Percentiles rank a stretch among this genome's conserved stretches.
These are phyloP conservation scores for Terrapene triunguis DNA, from an alignment of 2,113 vertebrate genomes.

Conservation along the genomic window DNA sequence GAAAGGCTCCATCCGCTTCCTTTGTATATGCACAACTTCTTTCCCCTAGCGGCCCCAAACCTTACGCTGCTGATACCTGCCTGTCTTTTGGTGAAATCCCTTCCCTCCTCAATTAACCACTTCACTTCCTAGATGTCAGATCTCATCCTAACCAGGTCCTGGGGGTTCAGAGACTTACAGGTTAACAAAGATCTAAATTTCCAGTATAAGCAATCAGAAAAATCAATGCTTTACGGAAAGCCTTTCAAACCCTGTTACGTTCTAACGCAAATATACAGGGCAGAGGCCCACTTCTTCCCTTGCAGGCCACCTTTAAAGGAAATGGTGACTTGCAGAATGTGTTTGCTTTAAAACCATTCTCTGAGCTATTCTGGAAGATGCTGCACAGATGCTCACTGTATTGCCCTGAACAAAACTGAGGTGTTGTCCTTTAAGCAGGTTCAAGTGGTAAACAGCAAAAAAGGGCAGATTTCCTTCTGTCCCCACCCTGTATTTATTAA, in stretches of 20 bases:
- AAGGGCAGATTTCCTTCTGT: neutral
- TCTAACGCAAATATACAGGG: neutral
- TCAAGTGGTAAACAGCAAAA: neutral
- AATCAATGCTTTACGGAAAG: neutral
- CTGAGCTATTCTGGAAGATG: neutral
- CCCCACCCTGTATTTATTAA: neutral
- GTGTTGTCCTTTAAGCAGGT: neutral
- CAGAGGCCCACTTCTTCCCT: too few species aligned
- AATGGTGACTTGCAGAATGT: too few species aligned
- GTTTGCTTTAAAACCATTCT: neutral
- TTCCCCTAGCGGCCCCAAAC: neutral
- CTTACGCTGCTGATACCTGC: neutral
- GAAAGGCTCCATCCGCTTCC: constrained; percentile 7
- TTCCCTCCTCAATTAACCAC: neutral
- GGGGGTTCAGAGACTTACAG: neutral
- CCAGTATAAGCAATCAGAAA: neutral
- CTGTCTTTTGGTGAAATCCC: neutral
- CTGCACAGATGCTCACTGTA: neutral
- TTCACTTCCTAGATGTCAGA: neutral
- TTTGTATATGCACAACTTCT: constrained; percentile 4
- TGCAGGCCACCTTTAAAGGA: too few species aligned
- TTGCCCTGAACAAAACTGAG: too few species aligned
- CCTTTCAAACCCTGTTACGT: neutral
- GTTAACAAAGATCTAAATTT: neutral
- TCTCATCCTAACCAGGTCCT: neutral